Conservation (phyloP, 2,888 invertebrate genomes). For the Myopa tessellatipennis region DNA sequence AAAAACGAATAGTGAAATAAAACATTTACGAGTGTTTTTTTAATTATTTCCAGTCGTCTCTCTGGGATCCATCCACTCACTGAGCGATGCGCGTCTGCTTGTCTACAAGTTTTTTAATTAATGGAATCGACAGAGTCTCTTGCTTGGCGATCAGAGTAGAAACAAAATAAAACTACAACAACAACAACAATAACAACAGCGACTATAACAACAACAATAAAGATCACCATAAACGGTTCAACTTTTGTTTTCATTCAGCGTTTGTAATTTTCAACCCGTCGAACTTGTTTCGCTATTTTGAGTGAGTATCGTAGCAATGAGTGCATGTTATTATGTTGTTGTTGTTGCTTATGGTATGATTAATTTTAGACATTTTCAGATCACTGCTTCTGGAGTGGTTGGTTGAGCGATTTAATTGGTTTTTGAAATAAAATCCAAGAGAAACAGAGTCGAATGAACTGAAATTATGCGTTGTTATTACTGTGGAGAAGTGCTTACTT, state of each 20-base stretch:
- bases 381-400: conserved; percentile 29
- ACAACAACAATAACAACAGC: too few species aligned
- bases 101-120: not conserved
- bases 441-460: not conserved
- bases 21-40: too few species aligned
- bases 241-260: not conserved
- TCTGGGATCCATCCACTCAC: too few species aligned
- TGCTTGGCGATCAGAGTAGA: too few species aligned
- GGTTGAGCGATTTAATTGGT: too few species aligned
- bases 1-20: too few species aligned
- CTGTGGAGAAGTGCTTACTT: not conserved
- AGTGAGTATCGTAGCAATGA: conserved; percentile 3
- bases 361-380: conserved; percentile 37
- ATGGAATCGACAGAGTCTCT: not conserved
- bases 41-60: too few species aligned
- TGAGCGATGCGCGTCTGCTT: not conserved
- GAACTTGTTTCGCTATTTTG: not conserved
- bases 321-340: conserved; percentile 8
- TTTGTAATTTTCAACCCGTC: not conserved
- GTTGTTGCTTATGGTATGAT: conserved; percentile 29
- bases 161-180: too few species aligned
- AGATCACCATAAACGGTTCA: not conserved
- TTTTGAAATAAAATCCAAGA: conserved; percentile 6
- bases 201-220: too few species aligned
- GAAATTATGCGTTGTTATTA: too few species aligned